Base-by-base conservation (phyloP, 2,797 vertebrate genomes). In the Siniperca scherzeri region DNA sequence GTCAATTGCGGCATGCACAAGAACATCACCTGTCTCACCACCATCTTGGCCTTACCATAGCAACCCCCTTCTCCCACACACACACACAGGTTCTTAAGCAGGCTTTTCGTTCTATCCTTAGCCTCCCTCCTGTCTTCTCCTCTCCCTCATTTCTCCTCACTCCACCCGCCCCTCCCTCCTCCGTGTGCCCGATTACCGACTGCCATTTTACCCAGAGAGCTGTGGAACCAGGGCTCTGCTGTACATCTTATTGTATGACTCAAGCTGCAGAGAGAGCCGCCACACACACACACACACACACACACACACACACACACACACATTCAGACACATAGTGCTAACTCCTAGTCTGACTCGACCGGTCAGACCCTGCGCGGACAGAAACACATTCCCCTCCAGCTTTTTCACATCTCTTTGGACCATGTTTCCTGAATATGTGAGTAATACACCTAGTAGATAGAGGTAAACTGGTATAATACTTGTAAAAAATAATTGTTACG, bases 51-150 rank as follows among this genome's bases (percentile, higher is more conserved):
- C 62, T 92, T 81, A 80, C 80, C 89, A 89, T 77, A 70, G 80
- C 87, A 83, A 82, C 84, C 67, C 1, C 56, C 57, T 48, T 46
- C 52, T 21, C 27, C 10, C 70, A 52, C 73, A 22, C 65, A 70
- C 59, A 53, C 50, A 81, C 64, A 70, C 73, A 61, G 61, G 16
- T 86, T 72, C 91, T 93, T 95, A 95, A 94, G 91, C 75, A 93
- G 94, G 94, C 94, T 95, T 95, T 94, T 88, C 86, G 50, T 92
- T 94, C 92, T 94, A 95, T 94, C 91, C 92, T 93, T 93, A 93
- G 90, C 83, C 86, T 71, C 46, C 46, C 30, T 27, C 64, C 83
- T 70, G 53, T 59, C 85, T 70, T 74, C 70, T 76, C 77, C 36
- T 67, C 14, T 68, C 55, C 70, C 60, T 81, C 66, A n/a, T 59